Base-by-base conservation (phyloP, 2,797 vertebrate species). In the Protonibea diacanthus region DNA sequence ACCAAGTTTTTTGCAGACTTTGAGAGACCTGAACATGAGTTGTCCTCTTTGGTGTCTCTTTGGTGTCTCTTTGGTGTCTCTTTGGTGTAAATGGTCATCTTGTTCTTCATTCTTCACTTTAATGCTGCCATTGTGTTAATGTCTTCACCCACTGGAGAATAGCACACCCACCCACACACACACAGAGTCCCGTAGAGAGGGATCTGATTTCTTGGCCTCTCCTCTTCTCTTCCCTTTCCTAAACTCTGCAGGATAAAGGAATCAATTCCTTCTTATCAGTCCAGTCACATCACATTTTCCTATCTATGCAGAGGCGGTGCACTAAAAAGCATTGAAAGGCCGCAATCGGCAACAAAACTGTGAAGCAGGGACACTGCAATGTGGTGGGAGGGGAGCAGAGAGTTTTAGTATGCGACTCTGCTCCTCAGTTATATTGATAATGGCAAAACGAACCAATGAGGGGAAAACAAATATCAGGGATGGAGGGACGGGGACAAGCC, bases 231-330 rank as follows among this genome's bases (percentile, higher is more conserved):
- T 75, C 27, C 29, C 70, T 76, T 74, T 53, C 15, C 77, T 72
- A 74, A 83, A 81, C 65, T 82, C 74, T 64, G 68, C 81, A 86
- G 66, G 72, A 83, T 56, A 61, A 75, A 82, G 47, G 64, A 85
- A 80, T 88, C 67, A 44, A 87, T 86, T 66, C 78, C 71, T 86
- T 72, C 48, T 88, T 66, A 86, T 84, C 77, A 86, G 81, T 88
- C 71, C 33, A 55, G 77, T 84, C 86, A 86, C 84, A 82, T 92
- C 80, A 47, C 80, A 60, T 83, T 78, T 70, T 52, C 70, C 63
- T 74, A 78, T 89, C 75, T 71, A 76, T 64, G 86, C 84, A 86
- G 76, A 72, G 60, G 63, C 62, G 21, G 51, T 52, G 64, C 27
- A 81, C 70, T 78, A 65, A 81, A 78, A 78, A 67, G 59, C 57